Evolutionary conservation across 1,140 invertebrate species (phyloP).

Genomic region (Centruroides sculpturatus): DNA sequence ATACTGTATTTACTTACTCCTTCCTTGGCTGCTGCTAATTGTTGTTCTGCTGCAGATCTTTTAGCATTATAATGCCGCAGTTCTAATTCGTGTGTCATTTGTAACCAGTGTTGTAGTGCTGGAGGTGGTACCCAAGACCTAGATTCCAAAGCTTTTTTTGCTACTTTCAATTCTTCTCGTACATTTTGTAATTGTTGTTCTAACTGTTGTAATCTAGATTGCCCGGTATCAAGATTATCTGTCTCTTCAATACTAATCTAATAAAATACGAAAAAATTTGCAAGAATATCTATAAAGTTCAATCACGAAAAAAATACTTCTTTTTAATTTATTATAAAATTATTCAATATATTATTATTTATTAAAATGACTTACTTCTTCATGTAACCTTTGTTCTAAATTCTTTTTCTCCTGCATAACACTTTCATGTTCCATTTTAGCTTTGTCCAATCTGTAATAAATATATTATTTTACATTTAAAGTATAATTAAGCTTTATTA

Average conservation of each 20-base stretch:
- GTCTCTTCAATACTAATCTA: no score
- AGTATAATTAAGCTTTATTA: no score
- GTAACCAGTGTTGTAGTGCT: conserved; percentile 83
- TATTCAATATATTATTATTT: not conserved
- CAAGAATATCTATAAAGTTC: no score
- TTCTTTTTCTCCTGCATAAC: conserved; percentile 64
- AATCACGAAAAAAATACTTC: not conserved
- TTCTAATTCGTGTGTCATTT: conserved; percentile 86
- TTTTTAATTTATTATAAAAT: not conserved
- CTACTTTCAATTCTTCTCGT: conserved; percentile 53
- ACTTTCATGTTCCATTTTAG: conserved; percentile 51
- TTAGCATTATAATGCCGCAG: conserved; percentile 74
- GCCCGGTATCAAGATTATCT: not conserved
- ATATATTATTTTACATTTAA: no score
- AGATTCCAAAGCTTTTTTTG: conserved; percentile 75
- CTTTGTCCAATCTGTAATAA: conserved; percentile 35
- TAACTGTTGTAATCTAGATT: conserved; percentile 9
- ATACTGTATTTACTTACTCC: conserved; percentile 10
- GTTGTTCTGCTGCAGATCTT: conserved; percentile 64
- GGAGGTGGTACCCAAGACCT: conserved; percentile 69
- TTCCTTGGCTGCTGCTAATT: conserved; percentile 71
- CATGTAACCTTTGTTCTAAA: conserved; percentile 54
- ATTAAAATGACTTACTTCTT: conserved; percentile 32
- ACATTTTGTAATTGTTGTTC: conserved; percentile 13
- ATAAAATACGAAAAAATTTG: no score